Conservation (phyloP, 2,113 vertebrate species). For the Eulemur rufifrons region DNA sequence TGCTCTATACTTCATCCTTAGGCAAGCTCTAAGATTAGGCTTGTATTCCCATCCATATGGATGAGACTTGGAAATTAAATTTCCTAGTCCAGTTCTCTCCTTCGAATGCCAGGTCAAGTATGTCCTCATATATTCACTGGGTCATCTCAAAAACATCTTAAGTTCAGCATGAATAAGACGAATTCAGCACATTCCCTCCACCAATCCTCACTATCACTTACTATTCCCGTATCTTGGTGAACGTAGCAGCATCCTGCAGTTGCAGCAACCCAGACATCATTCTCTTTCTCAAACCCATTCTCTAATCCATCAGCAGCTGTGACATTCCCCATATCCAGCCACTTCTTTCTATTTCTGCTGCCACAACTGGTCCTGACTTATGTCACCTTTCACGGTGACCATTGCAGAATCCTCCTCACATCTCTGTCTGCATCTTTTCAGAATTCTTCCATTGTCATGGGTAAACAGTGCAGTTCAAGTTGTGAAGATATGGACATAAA, state of each 20-base stretch:
- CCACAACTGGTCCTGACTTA: neutral
- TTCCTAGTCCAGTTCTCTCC: neutral
- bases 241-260: neutral
- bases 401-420: neutral
- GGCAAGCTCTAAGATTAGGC: neutral
- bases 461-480: neutral
- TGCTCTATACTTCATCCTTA: neutral
- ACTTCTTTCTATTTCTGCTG: neutral
- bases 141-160: neutral
- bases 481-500: neutral
- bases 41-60: neutral
- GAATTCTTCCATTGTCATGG: neutral
- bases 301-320: neutral
- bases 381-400: neutral
- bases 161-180: neutral
- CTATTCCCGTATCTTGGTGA: neutral
- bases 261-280: neutral
- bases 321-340: neutral
- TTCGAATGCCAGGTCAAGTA: neutral
- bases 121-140: neutral
- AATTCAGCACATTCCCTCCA: neutral
- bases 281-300: neutral
- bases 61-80: neutral
- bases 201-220: neutral
- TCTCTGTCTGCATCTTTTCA: neutral